These are phyloP conservation scores for Liasis olivaceus DNA, from an alignment of 2,797 vertebrate genomes.

Conservation along the genomic window DNA sequence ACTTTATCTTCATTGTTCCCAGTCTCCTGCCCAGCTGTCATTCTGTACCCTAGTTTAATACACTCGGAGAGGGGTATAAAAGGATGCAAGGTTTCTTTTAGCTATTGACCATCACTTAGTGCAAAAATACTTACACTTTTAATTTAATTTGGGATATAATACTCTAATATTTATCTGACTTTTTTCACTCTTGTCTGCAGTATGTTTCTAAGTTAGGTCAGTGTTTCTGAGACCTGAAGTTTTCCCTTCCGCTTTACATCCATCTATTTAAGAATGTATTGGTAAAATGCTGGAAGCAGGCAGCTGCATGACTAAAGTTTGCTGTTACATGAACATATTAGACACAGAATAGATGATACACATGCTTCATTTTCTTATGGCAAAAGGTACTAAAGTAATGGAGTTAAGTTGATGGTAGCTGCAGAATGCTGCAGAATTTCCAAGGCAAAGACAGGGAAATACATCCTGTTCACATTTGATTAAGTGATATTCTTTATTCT, in stretches of 20 bases:
- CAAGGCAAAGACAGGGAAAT: neutral
- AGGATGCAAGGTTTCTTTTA: conserved; percentile 21
- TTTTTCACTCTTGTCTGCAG: neutral
- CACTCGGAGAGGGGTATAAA: conserved; percentile 24
- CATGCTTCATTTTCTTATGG: neutral
- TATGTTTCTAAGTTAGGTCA: rapidly evolving
- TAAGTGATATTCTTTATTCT: neutral
- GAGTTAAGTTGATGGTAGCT: neutral
- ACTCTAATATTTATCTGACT: neutral
- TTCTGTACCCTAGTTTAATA: conserved; percentile 47
- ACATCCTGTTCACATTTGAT: neutral
- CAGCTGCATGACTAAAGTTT: rapidly evolving
- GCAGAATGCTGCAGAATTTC: neutral
- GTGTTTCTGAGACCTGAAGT: neutral
- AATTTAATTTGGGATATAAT: neutral
- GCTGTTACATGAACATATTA: rapidly evolving
- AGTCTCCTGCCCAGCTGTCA: conserved; percentile 66
- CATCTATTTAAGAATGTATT: neutral
- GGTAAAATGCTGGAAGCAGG: neutral
- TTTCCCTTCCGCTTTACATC: rapidly evolving
- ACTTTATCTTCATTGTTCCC: conserved; percentile 73
- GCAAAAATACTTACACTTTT: neutral
- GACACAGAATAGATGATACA: neutral
- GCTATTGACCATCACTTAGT: neutral
- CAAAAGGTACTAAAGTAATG: neutral